Base-by-base conservation (phyloP, 1,140 invertebrate species). In the Liolophura sinensis region DNA sequence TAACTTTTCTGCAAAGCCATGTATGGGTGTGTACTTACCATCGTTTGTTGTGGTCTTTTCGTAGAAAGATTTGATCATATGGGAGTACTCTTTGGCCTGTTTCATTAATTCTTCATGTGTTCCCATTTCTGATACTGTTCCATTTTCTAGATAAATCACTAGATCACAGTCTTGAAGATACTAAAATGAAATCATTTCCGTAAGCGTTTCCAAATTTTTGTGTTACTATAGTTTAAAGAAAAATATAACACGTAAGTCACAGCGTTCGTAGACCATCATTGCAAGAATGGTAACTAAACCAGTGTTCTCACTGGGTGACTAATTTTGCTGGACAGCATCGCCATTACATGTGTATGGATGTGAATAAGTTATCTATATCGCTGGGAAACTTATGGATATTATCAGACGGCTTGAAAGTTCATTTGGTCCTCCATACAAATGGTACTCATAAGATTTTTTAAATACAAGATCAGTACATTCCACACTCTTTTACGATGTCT, bases 131-230 rank as follows among this genome's bases (percentile, higher is more conserved):
- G 71, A 60, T 18, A 85, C 77, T 11, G 56, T 40, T 1, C 83
- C 83, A 60, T 83, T 67, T 52, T 82, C 78, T 63, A 86, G 64
- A 12, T 82, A 70, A 68, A 84, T 77, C 78, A 93, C 91, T 82
- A 91, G 86, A 69, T 86, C 83, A 60, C 78, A 83, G 18, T 79
- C 62, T 59, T 79, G 81, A n/a, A 85, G 73, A 65, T 81, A 82
- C 73, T 82, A 64, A 12, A 62, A 67, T 40, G 24, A 54, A 59
- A 14, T 40, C 14, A 49, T 18, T 31, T 68, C 40, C 11, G n/a
- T n/a, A 11, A 54, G n/a, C 18, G 18, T 1, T 31, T 25, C 1
- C 9, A 20, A 20, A 24, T 9, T 12, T n/a, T 24, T 24, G 9
- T 25, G 7, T 61, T 48, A 20, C 18, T 16, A 15, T 20, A 49